Evolutionary conservation across 2,797 vertebrate genomes (phyloP).

Genomic region (Microhierax caerulescens): DNA sequence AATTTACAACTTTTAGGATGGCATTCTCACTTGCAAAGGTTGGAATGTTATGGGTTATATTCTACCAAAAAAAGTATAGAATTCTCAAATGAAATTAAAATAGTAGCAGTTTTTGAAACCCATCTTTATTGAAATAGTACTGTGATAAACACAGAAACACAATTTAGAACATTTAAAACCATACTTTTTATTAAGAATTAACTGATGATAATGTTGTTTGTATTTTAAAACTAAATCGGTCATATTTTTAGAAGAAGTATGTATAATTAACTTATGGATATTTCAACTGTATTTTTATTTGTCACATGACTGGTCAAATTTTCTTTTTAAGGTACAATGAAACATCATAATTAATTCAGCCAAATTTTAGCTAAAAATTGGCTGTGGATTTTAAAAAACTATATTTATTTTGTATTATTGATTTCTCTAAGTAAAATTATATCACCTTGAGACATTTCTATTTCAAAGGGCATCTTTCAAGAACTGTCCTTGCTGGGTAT

Average conservation of each 20-base stretch:
- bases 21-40: background rate
- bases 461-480: constrained; percentile 2
- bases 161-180: background rate
- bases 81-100: background rate
- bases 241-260: background rate
- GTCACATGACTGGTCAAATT: background rate
- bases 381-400: background rate
- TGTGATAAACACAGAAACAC: background rate
- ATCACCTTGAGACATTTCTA: background rate
- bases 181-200: background rate
- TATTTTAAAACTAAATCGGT: background rate
- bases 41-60: background rate
- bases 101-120: background rate
- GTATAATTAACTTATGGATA: background rate
- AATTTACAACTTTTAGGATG: background rate
- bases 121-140: background rate
- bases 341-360: background rate
- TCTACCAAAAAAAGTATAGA: background rate
- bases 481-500: background rate
- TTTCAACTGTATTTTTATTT: background rate
- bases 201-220: background rate
- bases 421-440: background rate
- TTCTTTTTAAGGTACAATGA: background rate
- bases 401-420: background rate
- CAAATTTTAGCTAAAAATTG: background rate